Evolutionary conservation across 2,113 vertebrate species (phyloP), one percentile per base, ranked within the genome.

Genomic region (Xenus cinereus): DNA sequence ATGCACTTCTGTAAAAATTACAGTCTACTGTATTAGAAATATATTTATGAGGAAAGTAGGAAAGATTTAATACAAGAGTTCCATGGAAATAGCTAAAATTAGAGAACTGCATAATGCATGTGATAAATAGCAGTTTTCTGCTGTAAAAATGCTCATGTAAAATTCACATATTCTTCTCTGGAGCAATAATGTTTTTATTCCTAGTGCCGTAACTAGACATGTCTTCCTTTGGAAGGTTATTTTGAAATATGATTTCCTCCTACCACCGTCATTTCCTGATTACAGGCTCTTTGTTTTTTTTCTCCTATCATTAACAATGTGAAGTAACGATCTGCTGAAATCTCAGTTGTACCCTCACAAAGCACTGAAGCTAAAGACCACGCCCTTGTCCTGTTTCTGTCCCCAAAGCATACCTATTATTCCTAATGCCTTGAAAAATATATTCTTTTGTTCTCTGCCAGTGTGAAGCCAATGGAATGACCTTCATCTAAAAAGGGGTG

Each of bases 61-160:
- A 56, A 78, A 86, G 46, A 90, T 90, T 68, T 84, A 93, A 60
- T 68, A 57, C 11, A 72, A 72, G 66, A 48, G 20, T n/a, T 87
- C 43, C 60, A 53, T 30, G 19, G 17, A 64, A 89, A 93, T 90
- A 87, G 75, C 74, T 86, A 60, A 71, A 94, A 95, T 91, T 84
- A 78, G 73, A 84, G 64, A 87, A 87, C 73, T 93, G 43, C 80
- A 86, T 81, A 86, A 90, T 93, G 10, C 48, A 39, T 86, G 22
- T 92, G 33, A 78, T 88, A 95, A 95, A 66, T 72, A 92, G 35
- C 14, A 78, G 24, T 50, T 89, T 90, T 90, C 64, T 79, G 7
- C 83, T 72, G n/a, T 91, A 72, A 87, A 87, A 96, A 84, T 86
- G 33, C 27, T 88, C 51, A 64, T 72, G 43, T 51, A 84, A 93